Evolutionary conservation across 2,797 vertebrate species (phyloP), one percentile per base, ranked within the genome.

Genomic region (Heteromormyrus szaboi): DNA sequence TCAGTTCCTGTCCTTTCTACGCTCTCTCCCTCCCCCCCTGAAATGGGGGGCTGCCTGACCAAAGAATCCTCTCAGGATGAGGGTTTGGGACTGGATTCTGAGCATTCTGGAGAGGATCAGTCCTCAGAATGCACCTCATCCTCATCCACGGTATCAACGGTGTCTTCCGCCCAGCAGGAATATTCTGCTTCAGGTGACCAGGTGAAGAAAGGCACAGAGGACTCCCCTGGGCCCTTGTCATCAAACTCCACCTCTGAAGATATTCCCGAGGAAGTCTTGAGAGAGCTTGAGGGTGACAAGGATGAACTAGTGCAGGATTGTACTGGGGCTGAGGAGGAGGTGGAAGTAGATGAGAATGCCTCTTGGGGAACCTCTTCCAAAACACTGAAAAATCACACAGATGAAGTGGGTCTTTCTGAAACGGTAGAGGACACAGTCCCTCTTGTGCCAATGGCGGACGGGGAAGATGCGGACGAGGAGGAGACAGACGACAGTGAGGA

Each of bases 401-500:
- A 89, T 7, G 51, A n/a, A 8, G n/a, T n/a, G 68, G 37, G 22
- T 9, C 46, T 50, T 5, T 8, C 37, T 5, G 54, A 84, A 53
- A 7, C 7, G 19, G 1, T 37, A 8, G 86, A 81, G 2, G 92
- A 93, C 7, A 91, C 95, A 68, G 93, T 95, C 1, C 93, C 95
- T 90, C 93, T 95, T 85, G 96, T 96, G 33, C 95, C 96, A 0
- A 94, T 96, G 29, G 96, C 96, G 37, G 95, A 95, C 76, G 95
- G 93, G 0, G 95, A 95, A 29, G 97, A 97, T 22, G 93, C 62
- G 0, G 96, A 97, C 81, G 97, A 98, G 56, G 98, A 99, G 0
- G 97, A 98, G 91, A 97, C 97, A 0, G 98, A 98, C 19, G 98
- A 99, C 93, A 99, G 98, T 0, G 98, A 99, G 0, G 96, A 96